Conservation (phyloP, 2,888 invertebrate genomes). For the Hypomecis atomaria region DNA sequence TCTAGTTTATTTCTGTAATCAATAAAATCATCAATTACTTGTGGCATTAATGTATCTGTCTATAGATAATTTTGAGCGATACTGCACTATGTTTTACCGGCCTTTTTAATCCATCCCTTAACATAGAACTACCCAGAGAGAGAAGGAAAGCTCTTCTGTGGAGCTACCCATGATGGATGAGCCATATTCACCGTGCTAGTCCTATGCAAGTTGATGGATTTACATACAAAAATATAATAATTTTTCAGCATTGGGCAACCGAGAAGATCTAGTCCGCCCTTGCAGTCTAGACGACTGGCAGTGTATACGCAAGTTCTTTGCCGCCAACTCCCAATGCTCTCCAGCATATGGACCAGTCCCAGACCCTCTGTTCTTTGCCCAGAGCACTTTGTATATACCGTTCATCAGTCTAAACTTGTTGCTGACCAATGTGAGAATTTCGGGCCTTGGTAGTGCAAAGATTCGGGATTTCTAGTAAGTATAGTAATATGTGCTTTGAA, state of each 20-base stretch:
- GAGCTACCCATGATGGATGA: too few species aligned
- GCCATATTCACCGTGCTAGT: too few species aligned
- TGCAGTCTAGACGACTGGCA: slow-evolving; percentile 41
- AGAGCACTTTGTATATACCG: slow-evolving; percentile 28
- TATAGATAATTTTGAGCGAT: too few species aligned
- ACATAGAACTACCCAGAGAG: too few species aligned
- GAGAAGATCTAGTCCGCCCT: slow-evolving; percentile 38
- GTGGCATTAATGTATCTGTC: too few species aligned
- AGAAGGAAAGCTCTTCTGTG: too few species aligned
- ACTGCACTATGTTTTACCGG: too few species aligned
- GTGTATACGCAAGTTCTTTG: slow-evolving; percentile 45
- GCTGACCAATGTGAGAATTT: slow-evolving; percentile 37
- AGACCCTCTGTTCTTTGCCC: slow-evolving; percentile 40
- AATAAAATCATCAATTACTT: too few species aligned
- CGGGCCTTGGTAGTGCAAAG: slow-evolving; percentile 40
- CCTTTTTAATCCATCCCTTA: too few species aligned
- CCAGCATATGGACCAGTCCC: slow-evolving; percentile 38
- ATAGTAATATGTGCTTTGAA: too few species aligned
- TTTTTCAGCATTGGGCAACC: slow-evolving; percentile 25
- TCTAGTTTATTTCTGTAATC: too few species aligned
- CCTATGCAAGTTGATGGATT: background rate
- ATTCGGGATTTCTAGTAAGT: slow-evolving; percentile 49
- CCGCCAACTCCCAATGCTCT: slow-evolving; percentile 41
- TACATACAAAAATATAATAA: background rate
- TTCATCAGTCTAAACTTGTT: slow-evolving; percentile 39